Evolutionary conservation across 2,888 invertebrate genomes (phyloP).

Genomic region (Epicampocera succincta): DNA sequence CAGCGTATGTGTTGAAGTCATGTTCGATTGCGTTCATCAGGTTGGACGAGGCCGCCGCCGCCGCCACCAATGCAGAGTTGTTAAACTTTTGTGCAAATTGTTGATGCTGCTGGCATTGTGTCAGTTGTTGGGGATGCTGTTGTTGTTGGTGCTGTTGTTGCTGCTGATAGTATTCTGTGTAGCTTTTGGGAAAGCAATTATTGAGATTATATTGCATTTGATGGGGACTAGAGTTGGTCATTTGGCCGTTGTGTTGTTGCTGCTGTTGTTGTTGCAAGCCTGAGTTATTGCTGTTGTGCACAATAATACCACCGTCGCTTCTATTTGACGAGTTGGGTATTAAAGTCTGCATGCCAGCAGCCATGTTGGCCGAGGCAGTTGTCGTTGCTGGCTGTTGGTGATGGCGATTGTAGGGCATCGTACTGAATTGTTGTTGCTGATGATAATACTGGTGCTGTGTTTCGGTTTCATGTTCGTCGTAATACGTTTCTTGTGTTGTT

Average conservation of each 20-base stretch:
- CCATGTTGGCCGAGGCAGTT: conserved; percentile 25
- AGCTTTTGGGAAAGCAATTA: conserved; percentile 81
- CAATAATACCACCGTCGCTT: conserved; percentile 68
- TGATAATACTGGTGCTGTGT: conserved; percentile 77
- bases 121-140: conserved; percentile 71
- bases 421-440: conserved; percentile 81
- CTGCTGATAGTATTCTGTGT: conserved; percentile 80
- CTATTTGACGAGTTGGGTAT: conserved; percentile 64
- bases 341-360: conserved; percentile 57
- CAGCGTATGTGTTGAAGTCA: conserved; percentile 78
- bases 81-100: conserved; percentile 68
- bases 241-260: neutral
- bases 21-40: conserved; percentile 77
- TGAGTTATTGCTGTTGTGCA: conserved; percentile 56
- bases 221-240: conserved; percentile 69
- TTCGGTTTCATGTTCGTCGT: conserved; percentile 79
- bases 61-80: conserved; percentile 72
- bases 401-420: conserved; percentile 76
- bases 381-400: conserved; percentile 47
- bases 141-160: conserved; percentile 76
- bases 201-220: conserved; percentile 79
- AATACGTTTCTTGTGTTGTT: conserved; percentile 79
- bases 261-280: conserved; percentile 69
- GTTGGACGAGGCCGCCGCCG: conserved; percentile 74
- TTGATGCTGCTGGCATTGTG: conserved; percentile 45